Conservation (phyloP, 2,797 vertebrate species). For the Gobio occitaniae region DNA sequence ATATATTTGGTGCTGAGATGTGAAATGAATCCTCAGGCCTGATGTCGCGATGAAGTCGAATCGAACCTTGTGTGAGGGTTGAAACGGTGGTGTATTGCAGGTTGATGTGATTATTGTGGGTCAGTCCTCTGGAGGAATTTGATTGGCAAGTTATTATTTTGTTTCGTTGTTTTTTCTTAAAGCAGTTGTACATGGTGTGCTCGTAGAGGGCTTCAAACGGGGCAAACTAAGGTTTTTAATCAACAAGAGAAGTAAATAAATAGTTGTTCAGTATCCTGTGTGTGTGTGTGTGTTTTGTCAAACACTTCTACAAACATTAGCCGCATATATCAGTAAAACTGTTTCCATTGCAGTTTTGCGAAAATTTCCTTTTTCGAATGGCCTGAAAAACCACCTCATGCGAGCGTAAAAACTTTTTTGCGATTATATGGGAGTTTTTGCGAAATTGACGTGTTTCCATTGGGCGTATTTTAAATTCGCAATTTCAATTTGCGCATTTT, state of each 20-base stretch:
- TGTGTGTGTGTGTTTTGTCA: background rate
- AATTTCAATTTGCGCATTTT: too few species aligned
- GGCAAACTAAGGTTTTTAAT: conserved; percentile 80
- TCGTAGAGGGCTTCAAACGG: conserved; percentile 67
- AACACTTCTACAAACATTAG: background rate
- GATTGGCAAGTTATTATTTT: conserved; percentile 67
- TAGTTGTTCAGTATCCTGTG: conserved; percentile 73
- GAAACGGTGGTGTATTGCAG: conserved; percentile 68
- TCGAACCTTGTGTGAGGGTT: conserved; percentile 67
- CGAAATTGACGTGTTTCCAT: too few species aligned
- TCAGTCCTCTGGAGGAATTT: conserved; percentile 72
- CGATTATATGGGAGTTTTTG: too few species aligned
- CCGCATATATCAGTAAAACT: too few species aligned
- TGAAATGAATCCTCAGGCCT: conserved; percentile 3
- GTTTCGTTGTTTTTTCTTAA: conserved; percentile 66
- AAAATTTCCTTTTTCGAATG: too few species aligned
- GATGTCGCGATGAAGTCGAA: background rate
- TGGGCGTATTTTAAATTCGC: too few species aligned
- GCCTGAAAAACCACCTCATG: too few species aligned
- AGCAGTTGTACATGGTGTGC: conserved; percentile 70
- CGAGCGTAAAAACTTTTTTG: too few species aligned
- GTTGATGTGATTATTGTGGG: conserved; percentile 57
- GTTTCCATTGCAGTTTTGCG: too few species aligned
- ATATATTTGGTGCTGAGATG: conserved; percentile 59
- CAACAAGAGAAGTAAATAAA: conserved; percentile 80